Evolutionary conservation across 2,113 vertebrate genomes (phyloP).

Genomic region (Bos taurus): DNA sequence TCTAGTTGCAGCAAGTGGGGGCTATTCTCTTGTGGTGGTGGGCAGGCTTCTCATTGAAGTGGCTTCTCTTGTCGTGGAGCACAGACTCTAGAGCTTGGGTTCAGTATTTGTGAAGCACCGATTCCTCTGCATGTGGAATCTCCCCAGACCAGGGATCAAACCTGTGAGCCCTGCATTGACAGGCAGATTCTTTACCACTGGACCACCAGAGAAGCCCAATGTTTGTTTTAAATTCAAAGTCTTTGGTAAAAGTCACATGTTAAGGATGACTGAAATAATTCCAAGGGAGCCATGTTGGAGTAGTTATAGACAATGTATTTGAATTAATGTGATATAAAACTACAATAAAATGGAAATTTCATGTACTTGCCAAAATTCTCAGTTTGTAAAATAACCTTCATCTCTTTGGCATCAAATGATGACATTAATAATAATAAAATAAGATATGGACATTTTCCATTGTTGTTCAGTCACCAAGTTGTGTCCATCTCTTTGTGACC

Average conservation of each 20-base stretch:
- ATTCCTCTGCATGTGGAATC: not conserved
- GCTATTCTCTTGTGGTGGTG: not conserved
- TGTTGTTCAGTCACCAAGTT: not conserved
- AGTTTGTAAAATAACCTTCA: slow-evolving; percentile 19
- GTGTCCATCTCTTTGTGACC: not conserved
- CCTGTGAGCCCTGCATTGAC: not conserved
- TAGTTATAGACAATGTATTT: not conserved
- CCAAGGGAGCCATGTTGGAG: not conserved
- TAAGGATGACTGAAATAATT: slow-evolving; percentile 2
- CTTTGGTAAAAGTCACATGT: not conserved
- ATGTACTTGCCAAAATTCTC: not conserved
- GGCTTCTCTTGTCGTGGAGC: not conserved
- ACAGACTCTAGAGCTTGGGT: not conserved
- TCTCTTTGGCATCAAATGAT: slow-evolving; percentile 17
- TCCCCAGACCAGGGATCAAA: not conserved
- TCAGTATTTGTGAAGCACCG: not conserved
- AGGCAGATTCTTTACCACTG: not conserved
- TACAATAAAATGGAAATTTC: slow-evolving; percentile 18
- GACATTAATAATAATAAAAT: slow-evolving; percentile 18
- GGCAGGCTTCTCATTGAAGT: not conserved
- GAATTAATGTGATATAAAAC: not conserved
- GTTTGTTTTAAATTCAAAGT: not conserved
- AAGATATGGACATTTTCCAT: not conserved
- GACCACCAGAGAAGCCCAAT: not conserved
- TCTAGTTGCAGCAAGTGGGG: not conserved